Percentiles rank a stretch among this genome's conserved stretches.
Conservation (phyloP, 2,797 vertebrate species). For the Amblyopsis hoosieri region DNA sequence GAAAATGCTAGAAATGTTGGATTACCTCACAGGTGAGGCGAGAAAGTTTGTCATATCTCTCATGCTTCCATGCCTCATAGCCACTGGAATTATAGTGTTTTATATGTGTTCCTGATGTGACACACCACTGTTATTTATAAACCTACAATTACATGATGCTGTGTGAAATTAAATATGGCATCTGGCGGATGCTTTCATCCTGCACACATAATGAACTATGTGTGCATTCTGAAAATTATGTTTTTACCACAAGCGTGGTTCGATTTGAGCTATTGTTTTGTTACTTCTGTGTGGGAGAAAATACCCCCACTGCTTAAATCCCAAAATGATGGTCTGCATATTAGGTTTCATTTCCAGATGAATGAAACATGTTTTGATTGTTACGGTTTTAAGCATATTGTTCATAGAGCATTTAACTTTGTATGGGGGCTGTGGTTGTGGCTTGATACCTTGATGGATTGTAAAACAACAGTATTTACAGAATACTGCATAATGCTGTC, state of each 20-base stretch:
- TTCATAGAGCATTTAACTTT: slow-evolving; percentile 42
- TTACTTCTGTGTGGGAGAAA: slow-evolving; percentile 22
- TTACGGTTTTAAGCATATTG: slow-evolving; percentile 39
- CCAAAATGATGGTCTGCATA: slow-evolving; percentile 23
- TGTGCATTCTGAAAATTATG: slow-evolving; percentile 4
- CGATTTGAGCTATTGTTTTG: slow-evolving; percentile 22
- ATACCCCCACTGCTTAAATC: slow-evolving; percentile 16
- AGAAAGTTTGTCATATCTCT: neutral
- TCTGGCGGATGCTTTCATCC: slow-evolving; percentile 11
- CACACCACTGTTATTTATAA: neutral
- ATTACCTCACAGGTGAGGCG: slow-evolving; percentile 94
- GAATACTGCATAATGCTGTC: slow-evolving; percentile 28
- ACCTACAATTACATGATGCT: slow-evolving; percentile 8
- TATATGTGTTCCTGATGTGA: neutral
- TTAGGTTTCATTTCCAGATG: slow-evolving; percentile 33
- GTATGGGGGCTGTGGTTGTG: slow-evolving; percentile 40
- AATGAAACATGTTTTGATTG: slow-evolving; percentile 53
- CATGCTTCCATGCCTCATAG: neutral
- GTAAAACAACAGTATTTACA: slow-evolving; percentile 50
- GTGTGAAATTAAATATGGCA: no score
- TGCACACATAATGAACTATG: slow-evolving; percentile 9
- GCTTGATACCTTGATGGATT: slow-evolving; percentile 46
- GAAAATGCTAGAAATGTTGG: slow-evolving; percentile 95
- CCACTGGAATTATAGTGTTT: neutral
- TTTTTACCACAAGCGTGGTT: slow-evolving; percentile 16